Conservation (phyloP, 2,797 vertebrate genomes). For the Acropternis orthonyx region DNA sequence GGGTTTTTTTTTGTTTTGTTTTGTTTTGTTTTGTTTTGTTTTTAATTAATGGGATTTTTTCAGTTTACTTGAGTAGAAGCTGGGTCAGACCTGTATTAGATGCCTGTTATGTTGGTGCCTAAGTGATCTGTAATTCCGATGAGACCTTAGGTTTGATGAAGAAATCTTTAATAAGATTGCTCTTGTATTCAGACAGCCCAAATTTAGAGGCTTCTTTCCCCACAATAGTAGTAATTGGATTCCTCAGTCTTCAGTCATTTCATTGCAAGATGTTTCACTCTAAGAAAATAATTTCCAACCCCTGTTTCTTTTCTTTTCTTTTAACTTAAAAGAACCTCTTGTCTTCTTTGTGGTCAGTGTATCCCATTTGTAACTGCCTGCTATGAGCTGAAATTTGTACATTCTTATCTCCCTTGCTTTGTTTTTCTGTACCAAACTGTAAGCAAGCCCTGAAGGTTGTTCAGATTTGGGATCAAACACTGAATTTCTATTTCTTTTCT, state of each 20-base stretch:
- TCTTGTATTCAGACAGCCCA: background rate
- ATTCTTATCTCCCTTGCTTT: conserved; percentile 21
- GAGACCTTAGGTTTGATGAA: conserved; percentile 14
- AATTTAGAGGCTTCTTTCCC: conserved; percentile 1
- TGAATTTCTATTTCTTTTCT: conserved; percentile 46
- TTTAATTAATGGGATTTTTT: background rate
- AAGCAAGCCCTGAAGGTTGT: conserved; percentile 40
- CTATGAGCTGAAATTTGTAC: background rate
- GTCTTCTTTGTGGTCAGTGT: background rate
- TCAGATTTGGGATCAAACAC: conserved; percentile 54
- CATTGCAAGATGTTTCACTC: background rate
- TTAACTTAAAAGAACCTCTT: conserved; percentile 22
- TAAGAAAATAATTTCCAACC: conserved; percentile 14
- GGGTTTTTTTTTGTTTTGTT: too few species aligned
- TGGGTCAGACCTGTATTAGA: background rate
- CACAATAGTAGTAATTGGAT: background rate
- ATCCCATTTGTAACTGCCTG: conserved; percentile 38
- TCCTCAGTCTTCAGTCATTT: background rate
- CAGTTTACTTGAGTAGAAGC: background rate
- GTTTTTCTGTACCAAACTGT: conserved; percentile 18
- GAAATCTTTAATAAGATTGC: background rate
- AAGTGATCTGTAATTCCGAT: background rate
- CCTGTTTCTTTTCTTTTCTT: background rate
- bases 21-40: too few species aligned
- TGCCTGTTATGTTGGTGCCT: background rate